Evolutionary conservation across 2,888 invertebrate species (phyloP).

Genomic region (Opisthograptis luteolata): DNA sequence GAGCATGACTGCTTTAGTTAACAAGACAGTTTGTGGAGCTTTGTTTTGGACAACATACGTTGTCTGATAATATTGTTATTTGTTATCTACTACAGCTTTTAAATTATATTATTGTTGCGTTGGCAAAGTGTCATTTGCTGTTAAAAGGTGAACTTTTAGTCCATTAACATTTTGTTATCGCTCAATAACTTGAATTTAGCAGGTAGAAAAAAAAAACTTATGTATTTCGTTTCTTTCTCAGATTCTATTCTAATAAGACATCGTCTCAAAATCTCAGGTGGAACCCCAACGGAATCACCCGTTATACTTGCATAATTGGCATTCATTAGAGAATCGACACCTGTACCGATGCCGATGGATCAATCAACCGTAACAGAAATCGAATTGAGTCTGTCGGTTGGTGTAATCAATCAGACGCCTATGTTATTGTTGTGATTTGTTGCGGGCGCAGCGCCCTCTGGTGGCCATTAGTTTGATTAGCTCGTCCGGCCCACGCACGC

Average conservation of each 20-base stretch:
- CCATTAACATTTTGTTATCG: too few relatives aligned
- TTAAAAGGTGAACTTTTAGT: too few relatives aligned
- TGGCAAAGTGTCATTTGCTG: too few relatives aligned
- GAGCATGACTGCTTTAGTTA: neutral
- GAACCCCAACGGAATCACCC: neutral
- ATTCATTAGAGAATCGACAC: conserved; percentile 33
- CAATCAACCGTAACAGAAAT: conserved; percentile 65
- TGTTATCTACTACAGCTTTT: too few relatives aligned
- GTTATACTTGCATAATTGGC: conserved; percentile 20
- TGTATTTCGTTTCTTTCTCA: too few relatives aligned
- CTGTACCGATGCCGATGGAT: conserved; percentile 52
- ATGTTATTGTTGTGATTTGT: conserved; percentile 79
- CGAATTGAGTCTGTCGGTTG: conserved; percentile 62
- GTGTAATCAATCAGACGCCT: conserved; percentile 73
- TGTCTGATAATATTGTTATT: too few relatives aligned
- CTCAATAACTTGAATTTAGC: too few relatives aligned
- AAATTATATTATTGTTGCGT: too few relatives aligned
- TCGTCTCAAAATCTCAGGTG: neutral
- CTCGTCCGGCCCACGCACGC: conserved; percentile 73
- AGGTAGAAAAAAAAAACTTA: too few relatives aligned
- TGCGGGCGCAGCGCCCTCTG: conserved; percentile 62
- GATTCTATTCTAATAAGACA: too few relatives aligned
- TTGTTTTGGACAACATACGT: too few relatives aligned
- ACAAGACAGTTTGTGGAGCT: too few relatives aligned
- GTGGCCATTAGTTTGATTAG: conserved; percentile 78